Conservation (phyloP, 2,888 invertebrate genomes). For the Plebejus anna region DNA sequence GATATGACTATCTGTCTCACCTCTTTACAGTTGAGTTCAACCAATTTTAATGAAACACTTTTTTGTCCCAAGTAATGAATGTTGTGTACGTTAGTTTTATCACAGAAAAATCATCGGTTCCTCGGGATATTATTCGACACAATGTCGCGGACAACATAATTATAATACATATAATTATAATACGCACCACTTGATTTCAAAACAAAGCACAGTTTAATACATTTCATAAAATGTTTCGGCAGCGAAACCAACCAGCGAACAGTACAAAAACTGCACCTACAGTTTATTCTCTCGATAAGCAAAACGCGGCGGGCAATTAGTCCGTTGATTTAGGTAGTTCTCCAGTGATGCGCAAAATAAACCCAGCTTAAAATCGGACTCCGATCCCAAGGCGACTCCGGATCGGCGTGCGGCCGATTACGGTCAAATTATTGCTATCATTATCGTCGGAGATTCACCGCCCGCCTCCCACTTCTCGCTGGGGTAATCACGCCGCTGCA, state of each 20-base stretch:
- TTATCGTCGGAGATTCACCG: constrained; percentile 58
- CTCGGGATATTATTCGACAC: too few relatives aligned
- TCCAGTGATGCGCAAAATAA: constrained; percentile 71
- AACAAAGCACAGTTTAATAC: neutral
- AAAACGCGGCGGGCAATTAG: constrained; percentile 61
- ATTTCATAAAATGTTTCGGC: neutral
- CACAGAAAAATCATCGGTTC: too few relatives aligned
- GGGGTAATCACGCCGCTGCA: neutral
- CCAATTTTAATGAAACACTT: too few relatives aligned
- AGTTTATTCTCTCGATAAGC: constrained; percentile 40
- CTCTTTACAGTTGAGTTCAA: too few relatives aligned
- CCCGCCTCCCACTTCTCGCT: too few relatives aligned
- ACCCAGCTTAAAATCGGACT: constrained; percentile 68
- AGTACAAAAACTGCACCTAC: neutral
- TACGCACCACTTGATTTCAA: neutral
- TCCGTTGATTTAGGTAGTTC: constrained; percentile 67
- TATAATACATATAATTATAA: too few relatives aligned
- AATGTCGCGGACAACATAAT: too few relatives aligned
- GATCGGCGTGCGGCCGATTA: constrained; percentile 71
- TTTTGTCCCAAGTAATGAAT: too few relatives aligned
- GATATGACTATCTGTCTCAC: too few relatives aligned
- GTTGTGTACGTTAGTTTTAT: too few relatives aligned
- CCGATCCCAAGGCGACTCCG: constrained; percentile 72
- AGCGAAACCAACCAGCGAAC: neutral
- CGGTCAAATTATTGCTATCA: constrained; percentile 76